Evolutionary conservation across 2,797 vertebrate species (phyloP).

Genomic region (Pseudochirops cupreus): DNA sequence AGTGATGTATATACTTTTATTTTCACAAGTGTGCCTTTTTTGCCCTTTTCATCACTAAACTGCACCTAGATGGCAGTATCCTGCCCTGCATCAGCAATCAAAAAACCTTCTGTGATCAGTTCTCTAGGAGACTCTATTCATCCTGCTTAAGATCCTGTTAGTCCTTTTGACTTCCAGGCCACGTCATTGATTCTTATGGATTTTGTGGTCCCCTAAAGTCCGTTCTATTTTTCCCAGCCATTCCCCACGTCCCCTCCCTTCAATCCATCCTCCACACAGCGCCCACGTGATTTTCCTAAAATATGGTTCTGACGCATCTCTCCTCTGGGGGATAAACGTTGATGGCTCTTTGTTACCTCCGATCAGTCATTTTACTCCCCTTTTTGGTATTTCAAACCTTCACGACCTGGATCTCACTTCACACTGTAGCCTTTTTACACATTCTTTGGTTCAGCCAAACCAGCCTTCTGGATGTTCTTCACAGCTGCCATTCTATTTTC

Average conservation of each 20-base stretch:
- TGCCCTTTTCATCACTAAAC: neutral
- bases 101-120: neutral
- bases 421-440: neutral
- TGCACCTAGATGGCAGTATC: neutral
- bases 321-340: neutral
- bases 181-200: neutral
- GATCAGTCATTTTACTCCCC: neutral
- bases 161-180: neutral
- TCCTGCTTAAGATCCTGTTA: neutral
- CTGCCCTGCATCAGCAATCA: neutral
- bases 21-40: neutral
- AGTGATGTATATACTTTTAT: neutral
- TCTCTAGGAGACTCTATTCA: neutral
- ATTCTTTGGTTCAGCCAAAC: neutral
- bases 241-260: neutral
- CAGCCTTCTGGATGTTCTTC: neutral
- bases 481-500: neutral
- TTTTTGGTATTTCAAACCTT: neutral
- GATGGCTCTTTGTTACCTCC: neutral
- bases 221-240: neutral
- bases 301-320: neutral
- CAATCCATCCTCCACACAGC: neutral
- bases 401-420: neutral
- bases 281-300: neutral
- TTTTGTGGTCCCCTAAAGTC: neutral